Conservation (phyloP, 2,113 vertebrate species). For the Rutilus rutilus region DNA sequence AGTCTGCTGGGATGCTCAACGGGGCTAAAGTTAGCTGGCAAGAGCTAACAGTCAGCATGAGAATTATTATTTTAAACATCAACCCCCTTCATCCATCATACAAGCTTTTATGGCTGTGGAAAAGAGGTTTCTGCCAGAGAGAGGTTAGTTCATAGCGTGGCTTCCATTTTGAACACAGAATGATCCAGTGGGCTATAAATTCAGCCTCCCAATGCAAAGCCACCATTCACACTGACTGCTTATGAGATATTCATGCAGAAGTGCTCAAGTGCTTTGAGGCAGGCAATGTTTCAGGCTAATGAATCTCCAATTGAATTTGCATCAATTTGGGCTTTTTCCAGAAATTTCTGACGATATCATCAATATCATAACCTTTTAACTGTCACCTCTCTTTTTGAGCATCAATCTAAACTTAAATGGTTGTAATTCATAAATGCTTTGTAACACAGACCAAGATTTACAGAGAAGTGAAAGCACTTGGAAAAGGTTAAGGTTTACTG, state of each 20-base stretch:
- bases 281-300: constrained; percentile 38
- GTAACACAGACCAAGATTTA: too few relatives aligned
- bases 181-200: constrained; percentile 55
- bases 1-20: neutral
- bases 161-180: constrained; percentile 40
- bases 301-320: constrained; percentile 38
- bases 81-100: constrained; percentile 60
- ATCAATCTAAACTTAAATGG: too few relatives aligned
- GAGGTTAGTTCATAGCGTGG: neutral
- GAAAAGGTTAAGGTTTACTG: too few relatives aligned
- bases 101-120: constrained; percentile 53
- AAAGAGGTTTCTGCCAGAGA: neutral
- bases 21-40: neutral
- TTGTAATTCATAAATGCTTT: too few relatives aligned
- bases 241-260: constrained; percentile 50
- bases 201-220: constrained; percentile 37
- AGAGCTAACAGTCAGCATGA: constrained; percentile 42
- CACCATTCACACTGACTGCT: constrained; percentile 50
- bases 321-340: neutral
- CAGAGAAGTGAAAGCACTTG: too few relatives aligned
- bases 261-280: constrained; percentile 26
- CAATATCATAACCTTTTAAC: too few relatives aligned
- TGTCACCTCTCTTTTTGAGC: too few relatives aligned
- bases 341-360: neutral
- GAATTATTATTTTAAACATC: constrained; percentile 67